These are phyloP conservation scores for Ariopsis seemanni DNA, from an alignment of 2,113 vertebrate genomes.

Conservation along the genomic window DNA sequence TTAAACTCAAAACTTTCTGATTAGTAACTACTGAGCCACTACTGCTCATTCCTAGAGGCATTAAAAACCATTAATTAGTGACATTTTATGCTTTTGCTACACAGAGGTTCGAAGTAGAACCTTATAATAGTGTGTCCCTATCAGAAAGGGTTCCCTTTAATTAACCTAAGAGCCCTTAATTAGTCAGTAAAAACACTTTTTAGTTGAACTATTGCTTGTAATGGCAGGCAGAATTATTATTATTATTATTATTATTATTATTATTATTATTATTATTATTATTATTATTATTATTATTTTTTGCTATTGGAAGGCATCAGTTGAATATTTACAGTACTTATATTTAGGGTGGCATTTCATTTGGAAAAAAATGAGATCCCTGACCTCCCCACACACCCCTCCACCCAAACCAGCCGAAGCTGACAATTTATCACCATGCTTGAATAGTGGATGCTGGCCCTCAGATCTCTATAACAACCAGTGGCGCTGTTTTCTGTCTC, in stretches of 20 bases:
- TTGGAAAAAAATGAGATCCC: conserved; percentile 15
- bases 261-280: too few species aligned
- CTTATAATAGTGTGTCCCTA: background rate
- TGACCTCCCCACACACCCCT: background rate
- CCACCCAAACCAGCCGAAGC: conserved; percentile 9
- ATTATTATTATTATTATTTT: too few species aligned
- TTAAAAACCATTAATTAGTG: background rate
- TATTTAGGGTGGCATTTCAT: conserved; percentile 54
- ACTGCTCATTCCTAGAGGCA: too few species aligned
- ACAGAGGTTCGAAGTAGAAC: background rate
- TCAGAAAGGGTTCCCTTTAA: background rate
- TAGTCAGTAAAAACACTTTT: background rate
- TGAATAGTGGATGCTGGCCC: conserved; percentile 12
- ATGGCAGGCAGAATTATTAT: conserved; percentile 4
- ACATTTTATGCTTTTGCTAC: background rate
- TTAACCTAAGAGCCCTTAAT: background rate
- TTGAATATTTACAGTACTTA: conserved; percentile 52
- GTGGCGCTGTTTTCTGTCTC: conserved; percentile 12
- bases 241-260: too few species aligned
- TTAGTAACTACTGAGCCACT: background rate
- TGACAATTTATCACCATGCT: conserved; percentile 47
- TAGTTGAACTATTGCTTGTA: conserved; percentile 23
- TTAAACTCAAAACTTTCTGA: background rate
- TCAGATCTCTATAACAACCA: conserved; percentile 54
- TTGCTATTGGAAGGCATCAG: conserved; percentile 24